phyloP scores from a whole-genome alignment of 2,888 invertebrate genomes.

The Corbicula japonica region DNA sequence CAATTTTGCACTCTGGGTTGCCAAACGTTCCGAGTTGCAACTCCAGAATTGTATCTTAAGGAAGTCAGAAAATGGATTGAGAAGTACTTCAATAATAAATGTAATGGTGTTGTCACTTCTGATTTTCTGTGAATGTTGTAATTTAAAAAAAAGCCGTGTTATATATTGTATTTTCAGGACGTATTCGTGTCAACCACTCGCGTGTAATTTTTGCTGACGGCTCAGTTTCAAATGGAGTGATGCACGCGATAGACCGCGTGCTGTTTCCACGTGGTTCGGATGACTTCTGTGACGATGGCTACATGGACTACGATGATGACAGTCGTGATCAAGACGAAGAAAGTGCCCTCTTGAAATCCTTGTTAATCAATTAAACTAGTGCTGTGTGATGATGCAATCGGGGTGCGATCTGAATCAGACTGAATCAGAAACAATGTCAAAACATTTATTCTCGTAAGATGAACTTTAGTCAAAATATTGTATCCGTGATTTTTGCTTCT shows the following conservation, averaged over 20 bases:
- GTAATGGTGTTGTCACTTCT: background rate
- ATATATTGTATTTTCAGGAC: slow-evolving; percentile 11
- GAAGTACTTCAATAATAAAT: background rate
- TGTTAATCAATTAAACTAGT: too few species aligned
- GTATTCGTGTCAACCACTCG: slow-evolving; percentile 28
- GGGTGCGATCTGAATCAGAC: too few species aligned
- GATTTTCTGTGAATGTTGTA: too few species aligned
- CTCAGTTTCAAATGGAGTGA: slow-evolving; percentile 51
- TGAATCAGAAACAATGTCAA: too few species aligned
- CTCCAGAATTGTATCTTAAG: background rate
- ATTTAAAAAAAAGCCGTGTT: too few species aligned
- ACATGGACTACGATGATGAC: slow-evolving; percentile 18
- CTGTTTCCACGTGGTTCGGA: slow-evolving; percentile 37
- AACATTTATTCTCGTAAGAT: too few species aligned
- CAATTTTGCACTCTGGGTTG: background rate
- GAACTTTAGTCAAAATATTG: too few species aligned
- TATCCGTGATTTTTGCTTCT: too few species aligned
- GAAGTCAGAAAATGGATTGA: background rate
- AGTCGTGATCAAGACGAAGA: background rate
- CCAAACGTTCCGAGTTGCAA: background rate
- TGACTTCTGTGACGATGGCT: slow-evolving; percentile 31
- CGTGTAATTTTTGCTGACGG: slow-evolving; percentile 45
- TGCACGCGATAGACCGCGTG: slow-evolving; percentile 52
- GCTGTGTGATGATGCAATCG: too few species aligned
- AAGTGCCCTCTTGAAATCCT: too few species aligned